These are phyloP conservation scores for Burhinus bistriatus DNA, from an alignment of 2,113 vertebrate species.

Conservation along the genomic window DNA sequence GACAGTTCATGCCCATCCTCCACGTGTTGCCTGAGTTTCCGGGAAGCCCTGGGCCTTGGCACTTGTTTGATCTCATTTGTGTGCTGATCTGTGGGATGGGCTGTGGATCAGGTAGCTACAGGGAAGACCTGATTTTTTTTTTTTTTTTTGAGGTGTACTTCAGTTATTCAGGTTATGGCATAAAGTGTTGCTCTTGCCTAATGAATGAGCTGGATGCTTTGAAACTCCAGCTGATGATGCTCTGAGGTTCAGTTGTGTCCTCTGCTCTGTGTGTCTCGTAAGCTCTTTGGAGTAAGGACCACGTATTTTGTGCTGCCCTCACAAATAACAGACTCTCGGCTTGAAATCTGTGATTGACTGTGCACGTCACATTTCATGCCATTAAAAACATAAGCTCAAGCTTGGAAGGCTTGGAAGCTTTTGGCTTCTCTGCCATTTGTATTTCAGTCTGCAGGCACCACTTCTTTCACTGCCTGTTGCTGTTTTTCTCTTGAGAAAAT, in stretches of 20 bases:
- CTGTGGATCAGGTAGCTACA: background rate
- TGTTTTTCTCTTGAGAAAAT: background rate
- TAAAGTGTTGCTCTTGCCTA: background rate
- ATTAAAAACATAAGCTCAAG: slow-evolving; percentile 16
- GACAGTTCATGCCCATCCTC: background rate
- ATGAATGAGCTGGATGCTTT: background rate
- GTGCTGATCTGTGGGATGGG: background rate
- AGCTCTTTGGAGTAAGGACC: background rate
- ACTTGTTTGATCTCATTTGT: background rate
- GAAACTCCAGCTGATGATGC: background rate
- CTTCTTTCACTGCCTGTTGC: background rate
- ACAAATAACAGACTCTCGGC: background rate
- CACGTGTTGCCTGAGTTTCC: background rate
- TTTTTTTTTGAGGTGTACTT: background rate
- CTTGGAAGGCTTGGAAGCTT: background rate
- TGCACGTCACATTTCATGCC: background rate
- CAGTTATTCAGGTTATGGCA: background rate
- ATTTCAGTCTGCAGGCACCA: background rate
- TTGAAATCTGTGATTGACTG: background rate
- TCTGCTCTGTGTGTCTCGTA: background rate
- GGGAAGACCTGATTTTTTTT: background rate
- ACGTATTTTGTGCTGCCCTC: background rate
- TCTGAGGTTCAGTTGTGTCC: background rate
- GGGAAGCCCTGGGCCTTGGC: background rate
- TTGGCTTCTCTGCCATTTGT: slow-evolving; percentile 4